Percentiles rank a stretch among this genome's conserved stretches.
Conservation (phyloP, 1,140 invertebrate genomes). For the Ruditapes philippinarum region DNA sequence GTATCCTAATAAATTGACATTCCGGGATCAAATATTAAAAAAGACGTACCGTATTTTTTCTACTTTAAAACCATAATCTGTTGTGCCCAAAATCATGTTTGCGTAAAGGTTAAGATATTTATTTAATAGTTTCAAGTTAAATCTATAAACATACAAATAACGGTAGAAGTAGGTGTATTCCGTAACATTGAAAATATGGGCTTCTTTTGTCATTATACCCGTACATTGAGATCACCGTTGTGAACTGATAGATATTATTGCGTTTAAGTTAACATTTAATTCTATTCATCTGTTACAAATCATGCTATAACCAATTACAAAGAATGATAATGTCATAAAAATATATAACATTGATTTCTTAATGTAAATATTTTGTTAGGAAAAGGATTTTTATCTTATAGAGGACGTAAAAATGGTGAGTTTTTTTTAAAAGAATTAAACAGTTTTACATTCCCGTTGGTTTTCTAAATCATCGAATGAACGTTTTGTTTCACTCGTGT, state of each 20-base stretch:
- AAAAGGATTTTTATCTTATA: neutral
- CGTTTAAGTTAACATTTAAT: constrained; percentile 28
- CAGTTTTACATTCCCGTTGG: no score
- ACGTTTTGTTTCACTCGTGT: no score
- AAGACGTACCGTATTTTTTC: neutral
- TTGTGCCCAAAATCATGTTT: neutral
- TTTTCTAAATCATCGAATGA: no score
- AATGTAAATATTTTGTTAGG: neutral
- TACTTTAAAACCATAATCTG: neutral
- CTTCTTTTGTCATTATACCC: neutral
- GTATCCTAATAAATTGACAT: neutral
- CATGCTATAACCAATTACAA: neutral
- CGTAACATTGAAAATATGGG: neutral
- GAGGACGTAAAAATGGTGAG: constrained; percentile 11
- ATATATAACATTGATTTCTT: neutral
- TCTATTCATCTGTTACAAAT: constrained; percentile 10
- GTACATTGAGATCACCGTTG: neutral
- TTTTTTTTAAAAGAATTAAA: no score
- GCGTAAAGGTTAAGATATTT: constrained; percentile 22
- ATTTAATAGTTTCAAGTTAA: constrained; percentile 34
- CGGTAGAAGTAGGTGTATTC: neutral
- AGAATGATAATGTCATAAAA: neutral
- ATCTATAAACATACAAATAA: constrained; percentile 30
- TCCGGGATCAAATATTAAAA: neutral
- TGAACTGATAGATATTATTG: constrained; percentile 3